A percentile compares a stretch with the other conserved stretches of the same genome.
Evolutionary conservation across 1,140 invertebrate species (phyloP).

Genomic region (Drosophila sp.): DNA sequence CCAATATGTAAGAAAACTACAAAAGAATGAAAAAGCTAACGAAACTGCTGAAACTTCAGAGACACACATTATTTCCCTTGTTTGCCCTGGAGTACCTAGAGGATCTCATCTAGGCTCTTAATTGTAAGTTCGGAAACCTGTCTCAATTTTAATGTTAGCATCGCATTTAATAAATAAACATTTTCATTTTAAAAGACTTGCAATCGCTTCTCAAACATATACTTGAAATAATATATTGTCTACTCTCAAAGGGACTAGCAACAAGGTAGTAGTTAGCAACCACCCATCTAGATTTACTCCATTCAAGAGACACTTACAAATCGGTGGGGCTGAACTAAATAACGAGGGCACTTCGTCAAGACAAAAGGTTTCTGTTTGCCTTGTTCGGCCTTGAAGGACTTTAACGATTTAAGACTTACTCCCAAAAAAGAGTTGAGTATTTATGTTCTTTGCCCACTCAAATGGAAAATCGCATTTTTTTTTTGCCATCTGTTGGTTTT

Average conservation of each 20-base stretch:
- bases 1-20: neutral
- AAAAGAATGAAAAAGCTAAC: too few relatives aligned
- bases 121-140: too few relatives aligned
- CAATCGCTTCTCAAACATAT: too few relatives aligned
- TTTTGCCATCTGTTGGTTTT: neutral
- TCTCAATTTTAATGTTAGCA: too few relatives aligned
- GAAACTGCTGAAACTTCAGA: too few relatives aligned
- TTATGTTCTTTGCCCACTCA: slow-evolving; percentile 5
- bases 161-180: too few relatives aligned
- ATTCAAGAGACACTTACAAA: neutral
- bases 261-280: neutral
- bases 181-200: too few relatives aligned
- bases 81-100: too few relatives aligned
- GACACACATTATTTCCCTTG: too few relatives aligned
- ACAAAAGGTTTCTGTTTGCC: neutral
- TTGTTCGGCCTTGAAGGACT: neutral
- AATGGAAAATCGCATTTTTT: neutral
- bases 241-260: neutral
- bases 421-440: slow-evolving; percentile 1
- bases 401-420: neutral
- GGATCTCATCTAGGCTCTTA: too few relatives aligned
- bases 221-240: too few relatives aligned
- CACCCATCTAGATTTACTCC: neutral
- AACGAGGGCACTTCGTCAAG: neutral
- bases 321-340: neutral